A percentile compares a stretch with the other conserved stretches of the same genome.
phyloP scores from a whole-genome alignment of 2,113 vertebrate genomes.

The Hoplias malabaricus region DNA sequence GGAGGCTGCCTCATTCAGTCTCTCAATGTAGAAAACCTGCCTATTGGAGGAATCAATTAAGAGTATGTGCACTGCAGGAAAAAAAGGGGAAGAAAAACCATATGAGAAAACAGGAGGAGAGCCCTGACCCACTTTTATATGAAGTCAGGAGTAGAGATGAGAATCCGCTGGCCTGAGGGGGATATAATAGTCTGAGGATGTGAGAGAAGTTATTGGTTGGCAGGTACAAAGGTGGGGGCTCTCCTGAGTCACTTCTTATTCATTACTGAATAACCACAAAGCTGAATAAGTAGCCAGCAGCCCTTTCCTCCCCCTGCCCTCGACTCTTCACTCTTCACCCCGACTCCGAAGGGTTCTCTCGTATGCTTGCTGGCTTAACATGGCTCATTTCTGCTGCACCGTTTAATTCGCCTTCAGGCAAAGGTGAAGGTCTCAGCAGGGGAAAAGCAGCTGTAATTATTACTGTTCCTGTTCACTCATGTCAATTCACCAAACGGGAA shows the following conservation, averaged over 20 bases:
- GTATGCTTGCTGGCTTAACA: constrained; percentile 18
- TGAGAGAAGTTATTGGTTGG: constrained; percentile 36
- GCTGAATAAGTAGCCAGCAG: constrained; percentile 19
- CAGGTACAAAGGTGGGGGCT: constrained; percentile 29
- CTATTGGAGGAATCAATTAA: constrained; percentile 47
- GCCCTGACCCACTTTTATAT: constrained; percentile 56
- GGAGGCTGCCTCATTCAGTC: constrained; percentile 45
- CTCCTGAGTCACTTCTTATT: constrained; percentile 31
- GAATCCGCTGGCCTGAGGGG: constrained; percentile 45
- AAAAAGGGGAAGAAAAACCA: no score
- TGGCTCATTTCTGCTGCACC: neutral
- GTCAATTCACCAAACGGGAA: constrained; percentile 10
- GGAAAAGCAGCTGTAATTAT: constrained; percentile 16
- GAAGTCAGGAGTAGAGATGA: constrained; percentile 51
- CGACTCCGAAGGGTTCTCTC: constrained; percentile 13
- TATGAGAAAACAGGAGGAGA: constrained; percentile 71
- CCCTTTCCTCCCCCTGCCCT: neutral
- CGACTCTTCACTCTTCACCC: constrained; percentile 24
- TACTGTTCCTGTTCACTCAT: constrained; percentile 7
- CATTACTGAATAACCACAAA: constrained; percentile 41
- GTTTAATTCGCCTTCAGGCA: constrained; percentile 24
- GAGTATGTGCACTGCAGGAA: constrained; percentile 53
- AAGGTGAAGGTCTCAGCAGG: neutral
- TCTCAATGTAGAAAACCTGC: constrained; percentile 30
- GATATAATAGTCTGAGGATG: constrained; percentile 38